A percentile compares a stretch with the other conserved stretches of the same genome.
Evolutionary conservation across 2,888 invertebrate species (phyloP).

Genomic region (Callyntrura guangdongensis): DNA sequence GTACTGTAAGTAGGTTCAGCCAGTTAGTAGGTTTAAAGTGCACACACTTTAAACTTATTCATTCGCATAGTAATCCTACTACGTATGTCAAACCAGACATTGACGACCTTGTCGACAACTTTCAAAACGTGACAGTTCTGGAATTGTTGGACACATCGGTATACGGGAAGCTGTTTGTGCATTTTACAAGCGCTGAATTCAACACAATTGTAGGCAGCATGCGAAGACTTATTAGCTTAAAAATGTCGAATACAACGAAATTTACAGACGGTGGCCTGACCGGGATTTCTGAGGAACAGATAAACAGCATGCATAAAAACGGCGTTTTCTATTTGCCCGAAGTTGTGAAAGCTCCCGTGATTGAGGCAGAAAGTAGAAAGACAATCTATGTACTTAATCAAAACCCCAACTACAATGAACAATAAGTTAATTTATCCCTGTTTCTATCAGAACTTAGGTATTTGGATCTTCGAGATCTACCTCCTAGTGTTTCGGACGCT

Average conservation of each 20-base stretch:
- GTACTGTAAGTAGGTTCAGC: background rate
- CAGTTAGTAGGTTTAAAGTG: background rate
- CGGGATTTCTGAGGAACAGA: slow-evolving; percentile 20
- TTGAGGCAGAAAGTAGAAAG: slow-evolving; percentile 22
- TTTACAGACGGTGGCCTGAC: slow-evolving; percentile 55
- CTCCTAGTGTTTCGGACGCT: slow-evolving; percentile 34
- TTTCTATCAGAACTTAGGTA: slow-evolving; percentile 46
- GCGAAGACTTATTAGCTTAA: slow-evolving; percentile 55
- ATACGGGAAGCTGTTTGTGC: slow-evolving; percentile 34
- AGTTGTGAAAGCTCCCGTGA: background rate
- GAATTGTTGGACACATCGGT: slow-evolving; percentile 58
- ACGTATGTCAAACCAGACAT: slow-evolving; percentile 63
- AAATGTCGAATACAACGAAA: slow-evolving; percentile 59
- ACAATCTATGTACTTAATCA: no score
- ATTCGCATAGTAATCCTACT: slow-evolving; percentile 44
- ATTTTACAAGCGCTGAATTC: slow-evolving; percentile 66
- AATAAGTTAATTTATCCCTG: no score
- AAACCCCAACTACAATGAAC: no score
- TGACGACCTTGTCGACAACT: background rate
- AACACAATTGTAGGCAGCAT: slow-evolving; percentile 40
- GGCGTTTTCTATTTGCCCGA: slow-evolving; percentile 38
- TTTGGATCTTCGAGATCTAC: slow-evolving; percentile 54
- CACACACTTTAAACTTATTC: slow-evolving; percentile 46
- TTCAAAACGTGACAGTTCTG: slow-evolving; percentile 41
- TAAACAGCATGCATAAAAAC: slow-evolving; percentile 25